Base-by-base conservation (phyloP, 2,797 vertebrate species). In the Coendou prehensilis region DNA sequence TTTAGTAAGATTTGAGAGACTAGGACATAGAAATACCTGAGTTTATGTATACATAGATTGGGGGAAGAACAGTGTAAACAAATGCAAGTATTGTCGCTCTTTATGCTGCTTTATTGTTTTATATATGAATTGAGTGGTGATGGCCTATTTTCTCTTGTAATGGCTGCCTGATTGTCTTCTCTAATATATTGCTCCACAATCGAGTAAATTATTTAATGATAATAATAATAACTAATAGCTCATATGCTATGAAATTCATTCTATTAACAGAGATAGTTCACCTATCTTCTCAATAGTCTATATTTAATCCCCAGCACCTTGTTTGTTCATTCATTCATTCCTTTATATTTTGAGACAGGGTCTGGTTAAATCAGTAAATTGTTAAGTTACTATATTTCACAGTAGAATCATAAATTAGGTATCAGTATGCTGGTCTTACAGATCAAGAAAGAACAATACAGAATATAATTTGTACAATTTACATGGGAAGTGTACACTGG, bases 181-280 rank as follows among this genome's bases (percentile, higher is more conserved):
- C 47, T 11, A 88, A 41, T 69, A 37, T 6, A 75, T 17, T 20
- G 5, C 6, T 52, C 0, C 2, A 37, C 1, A 85, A 1, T 2
- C 11, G 67, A 47, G 67, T 84, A 47, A 95, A 91, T 45, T 73
- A 14, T 81, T 92, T 67, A 87, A 71, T 37, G 41, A 30, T 41
- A 76, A 84, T 18, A 90, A 80, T 86, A 76, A 26, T 41, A 69
- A 63, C 30, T 87, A 20, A 54, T 9, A 69, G 41, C 67, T 90
- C 23, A 79, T 78, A 64, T 67, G 64, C 23, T 57, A 26, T 59
- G 26, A 37, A 93, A 76, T 93, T 92, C 47, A 87, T 61, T 87
- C 37, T 76, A 30, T 30, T 1, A 14, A 28, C 28, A 11, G 41
- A 45, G 41, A 28, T 14, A 75, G 22, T 45, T 75, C 11, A 76